Evolutionary conservation across 2,113 vertebrate species (phyloP), one percentile per base, ranked within the genome.

Genomic region (Mesitornis unicolor): DNA sequence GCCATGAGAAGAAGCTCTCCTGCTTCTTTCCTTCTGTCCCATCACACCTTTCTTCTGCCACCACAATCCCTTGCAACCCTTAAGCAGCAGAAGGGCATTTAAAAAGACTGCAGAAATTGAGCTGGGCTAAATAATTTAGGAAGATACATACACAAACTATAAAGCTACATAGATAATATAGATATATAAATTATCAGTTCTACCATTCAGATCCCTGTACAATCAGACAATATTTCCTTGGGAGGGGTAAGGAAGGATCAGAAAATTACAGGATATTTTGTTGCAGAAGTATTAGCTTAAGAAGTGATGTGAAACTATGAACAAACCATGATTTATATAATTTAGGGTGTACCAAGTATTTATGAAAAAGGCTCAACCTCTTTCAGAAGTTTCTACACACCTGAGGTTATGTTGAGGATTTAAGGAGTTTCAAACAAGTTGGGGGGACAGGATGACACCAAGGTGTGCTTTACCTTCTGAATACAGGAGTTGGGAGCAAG

Each of bases 301-400:
- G 40, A 70, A 94, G 54, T 24, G 36, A 83, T 33, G 38, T 19
- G 2, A 71, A 85, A 79, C 43, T 31, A 31, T 2, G 28, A 83
- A 26, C 79, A 85, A 93, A 56, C 31, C n/a, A n/a, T n/a, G n/a
- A 19, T 68, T 69, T 33, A 43, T 2, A 2, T 33, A 90, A 80
- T 9, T 61, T 63, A 54, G 31, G 6, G 22, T 38, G 12, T 36
- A 91, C 20, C 0, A 0, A 64, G 4, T 45, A 64, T 38, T 91
- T 65, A 68, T 43, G 42, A 69, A 20, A n/a, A 8, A 89, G 67
- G 53, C 2, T 74, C 40, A 75, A 67, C 13, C 26, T 88, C 43
- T 75, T 89, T 47, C 8, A 36, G 31, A 79, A 53, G 48, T 29
- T 76, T 83, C 63, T 65, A 53, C 16, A 35, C 28, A 35, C 20